Percentiles rank a stretch among this genome's conserved stretches.
Conservation (phyloP, 2,113 vertebrate species). For the Struthidea cinerea region DNA sequence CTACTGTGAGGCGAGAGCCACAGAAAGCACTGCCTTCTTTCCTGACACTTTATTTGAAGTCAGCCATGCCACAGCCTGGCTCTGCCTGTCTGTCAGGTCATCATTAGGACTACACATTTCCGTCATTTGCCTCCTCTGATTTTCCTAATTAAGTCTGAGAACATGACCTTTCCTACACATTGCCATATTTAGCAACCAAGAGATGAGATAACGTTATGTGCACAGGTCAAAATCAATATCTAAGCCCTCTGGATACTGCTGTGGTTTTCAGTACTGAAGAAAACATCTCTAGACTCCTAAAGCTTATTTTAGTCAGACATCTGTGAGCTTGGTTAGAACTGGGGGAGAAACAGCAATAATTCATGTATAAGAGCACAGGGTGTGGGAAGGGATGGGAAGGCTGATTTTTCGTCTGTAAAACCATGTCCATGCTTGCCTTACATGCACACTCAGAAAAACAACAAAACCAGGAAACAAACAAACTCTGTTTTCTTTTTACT, state of each 20-base stretch:
- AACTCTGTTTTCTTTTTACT: not conserved
- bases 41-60: not conserved
- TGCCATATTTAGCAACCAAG: slow-evolving; percentile 6
- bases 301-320: slow-evolving; percentile 1
- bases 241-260: not conserved
- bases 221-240: slow-evolving; percentile 31
- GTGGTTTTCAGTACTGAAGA: slow-evolving; percentile 4
- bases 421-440: not conserved
- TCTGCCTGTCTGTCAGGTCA: not conserved
- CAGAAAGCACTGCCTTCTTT: not conserved
- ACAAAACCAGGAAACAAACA: not conserved
- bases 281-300: not conserved
- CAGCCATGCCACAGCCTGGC: not conserved
- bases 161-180: slow-evolving; percentile 14
- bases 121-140: slow-evolving; percentile 30
- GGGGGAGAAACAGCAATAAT: not conserved
- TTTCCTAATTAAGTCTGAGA: slow-evolving; percentile 46
- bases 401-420: not conserved
- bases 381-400: not conserved
- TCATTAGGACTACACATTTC: not conserved
- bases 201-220: not conserved
- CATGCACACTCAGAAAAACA: not conserved
- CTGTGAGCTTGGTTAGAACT: not conserved
- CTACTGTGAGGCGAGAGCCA: not conserved
- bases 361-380: not conserved